phyloP scores from a whole-genome alignment of 2,797 vertebrate genomes.

The Sternarchorhynchus goeldii region DNA sequence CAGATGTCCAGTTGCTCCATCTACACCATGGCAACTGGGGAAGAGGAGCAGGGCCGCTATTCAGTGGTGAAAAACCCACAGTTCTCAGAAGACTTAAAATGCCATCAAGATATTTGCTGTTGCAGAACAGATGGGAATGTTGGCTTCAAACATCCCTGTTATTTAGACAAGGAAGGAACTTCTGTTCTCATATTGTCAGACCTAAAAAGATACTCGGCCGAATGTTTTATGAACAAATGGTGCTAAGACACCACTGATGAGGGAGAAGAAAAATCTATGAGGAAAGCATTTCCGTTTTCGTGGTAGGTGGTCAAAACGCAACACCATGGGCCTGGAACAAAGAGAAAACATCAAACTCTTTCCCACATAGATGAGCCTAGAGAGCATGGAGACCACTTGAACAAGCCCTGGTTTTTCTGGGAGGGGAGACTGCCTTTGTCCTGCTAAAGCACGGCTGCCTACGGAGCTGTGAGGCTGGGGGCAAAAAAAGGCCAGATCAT shows the following conservation, averaged over 20 bases:
- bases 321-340: constrained; percentile 1
- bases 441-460: constrained; percentile 55
- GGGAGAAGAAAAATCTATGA: constrained; percentile 25
- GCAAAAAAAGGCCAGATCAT: constrained; percentile 61
- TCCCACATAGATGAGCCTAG: constrained; percentile 30
- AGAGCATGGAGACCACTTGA: constrained; percentile 14
- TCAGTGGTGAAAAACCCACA: constrained; percentile 27
- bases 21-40: constrained; percentile 48
- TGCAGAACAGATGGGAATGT: constrained; percentile 27
- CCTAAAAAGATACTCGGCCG: background rate
- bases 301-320: constrained; percentile 29
- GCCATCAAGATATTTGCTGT: constrained; percentile 32
- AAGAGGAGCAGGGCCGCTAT: constrained; percentile 19
- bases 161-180: constrained; percentile 7
- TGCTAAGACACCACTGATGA: constrained; percentile 17
- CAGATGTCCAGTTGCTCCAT: constrained; percentile 44
- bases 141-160: constrained; percentile 11
- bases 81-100: constrained; percentile 26
- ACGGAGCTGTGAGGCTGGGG: constrained; percentile 71
- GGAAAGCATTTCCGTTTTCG: constrained; percentile 43
- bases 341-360: constrained; percentile 25
- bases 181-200: background rate
- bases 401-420: constrained; percentile 5
- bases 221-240: constrained; percentile 29
- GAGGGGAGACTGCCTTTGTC: constrained; percentile 65